phyloP scores from a whole-genome alignment of 2,888 invertebrate genomes.

The Apamea monoglypha region DNA sequence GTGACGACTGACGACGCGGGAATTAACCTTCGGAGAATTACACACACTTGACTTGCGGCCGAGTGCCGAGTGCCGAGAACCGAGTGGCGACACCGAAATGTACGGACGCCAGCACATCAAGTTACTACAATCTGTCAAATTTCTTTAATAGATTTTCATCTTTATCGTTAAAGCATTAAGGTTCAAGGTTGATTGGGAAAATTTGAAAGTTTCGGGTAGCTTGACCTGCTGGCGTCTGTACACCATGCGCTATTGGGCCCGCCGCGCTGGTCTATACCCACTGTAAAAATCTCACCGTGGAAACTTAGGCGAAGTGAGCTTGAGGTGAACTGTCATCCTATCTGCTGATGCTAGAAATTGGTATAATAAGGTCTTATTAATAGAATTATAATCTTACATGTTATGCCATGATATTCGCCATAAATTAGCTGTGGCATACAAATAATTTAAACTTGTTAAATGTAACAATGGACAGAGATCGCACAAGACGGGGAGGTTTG shows the following conservation, averaged over 20 bases:
- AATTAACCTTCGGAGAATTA: constrained; percentile 69
- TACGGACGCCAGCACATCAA: no score
- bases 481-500: neutral
- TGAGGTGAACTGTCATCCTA: neutral
- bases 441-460: neutral
- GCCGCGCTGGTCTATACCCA: neutral
- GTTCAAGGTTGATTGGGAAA: no score
- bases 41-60: constrained; percentile 55
- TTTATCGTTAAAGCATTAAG: no score
- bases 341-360: neutral
- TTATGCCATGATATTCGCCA: neutral
- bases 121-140: no score
- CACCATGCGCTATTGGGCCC: constrained; percentile 3
- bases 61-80: constrained; percentile 25
- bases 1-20: constrained; percentile 68
- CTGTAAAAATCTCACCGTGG: neutral
- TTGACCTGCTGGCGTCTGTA: no score
- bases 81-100: constrained; percentile 30
- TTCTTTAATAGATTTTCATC: no score
- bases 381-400: no score
- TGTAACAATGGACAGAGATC: neutral
- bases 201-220: no score
- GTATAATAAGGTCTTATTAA: no score
- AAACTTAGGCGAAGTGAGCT: neutral
- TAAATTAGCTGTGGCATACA: neutral